These are phyloP conservation scores for Cheilosia variabilis DNA, from an alignment of 2,888 invertebrate species.

Conservation along the genomic window DNA sequence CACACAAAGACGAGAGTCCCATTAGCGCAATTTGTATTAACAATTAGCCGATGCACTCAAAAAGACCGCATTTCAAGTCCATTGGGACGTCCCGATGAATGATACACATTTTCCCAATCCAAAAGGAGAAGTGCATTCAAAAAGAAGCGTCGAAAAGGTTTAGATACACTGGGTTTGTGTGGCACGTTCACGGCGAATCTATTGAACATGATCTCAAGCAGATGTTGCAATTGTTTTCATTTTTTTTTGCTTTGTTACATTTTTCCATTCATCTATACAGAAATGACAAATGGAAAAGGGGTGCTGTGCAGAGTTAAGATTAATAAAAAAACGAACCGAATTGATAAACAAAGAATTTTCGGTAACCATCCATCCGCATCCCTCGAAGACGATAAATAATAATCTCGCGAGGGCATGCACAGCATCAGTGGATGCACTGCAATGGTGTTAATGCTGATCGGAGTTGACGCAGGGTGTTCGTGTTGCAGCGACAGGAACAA, in stretches of 20 bases:
- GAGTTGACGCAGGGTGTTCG: constrained; percentile 62
- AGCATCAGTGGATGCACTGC: constrained; percentile 22
- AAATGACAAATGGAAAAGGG: constrained; percentile 70
- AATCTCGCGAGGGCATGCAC: constrained; percentile 71
- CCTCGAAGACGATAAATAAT: constrained; percentile 47
- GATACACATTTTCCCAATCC: constrained; percentile 21
- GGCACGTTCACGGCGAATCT: constrained; percentile 62
- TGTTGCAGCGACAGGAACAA: constrained; percentile 31
- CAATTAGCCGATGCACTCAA: constrained; percentile 74
- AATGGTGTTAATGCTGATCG: constrained; percentile 68
- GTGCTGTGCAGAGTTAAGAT: constrained; percentile 39
- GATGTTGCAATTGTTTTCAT: constrained; percentile 67
- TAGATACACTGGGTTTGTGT: constrained; percentile 24
- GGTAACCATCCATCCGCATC: constrained; percentile 30
- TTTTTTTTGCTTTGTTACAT: constrained; percentile 26
- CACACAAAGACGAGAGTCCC: constrained; percentile 48
- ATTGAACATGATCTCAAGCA: constrained; percentile 69
- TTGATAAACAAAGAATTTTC: constrained; percentile 62
- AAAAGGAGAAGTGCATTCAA: constrained; percentile 16
- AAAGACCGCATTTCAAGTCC: constrained; percentile 65
- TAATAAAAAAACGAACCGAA: constrained; percentile 48
- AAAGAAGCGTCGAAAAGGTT: constrained; percentile 25
- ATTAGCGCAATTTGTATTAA: constrained; percentile 74
- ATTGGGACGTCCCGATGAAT: constrained; percentile 55
- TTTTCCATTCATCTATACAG: constrained; percentile 20